Evolutionary conservation across 1,140 invertebrate genomes (phyloP).

Genomic region (Drosophila pandora): DNA sequence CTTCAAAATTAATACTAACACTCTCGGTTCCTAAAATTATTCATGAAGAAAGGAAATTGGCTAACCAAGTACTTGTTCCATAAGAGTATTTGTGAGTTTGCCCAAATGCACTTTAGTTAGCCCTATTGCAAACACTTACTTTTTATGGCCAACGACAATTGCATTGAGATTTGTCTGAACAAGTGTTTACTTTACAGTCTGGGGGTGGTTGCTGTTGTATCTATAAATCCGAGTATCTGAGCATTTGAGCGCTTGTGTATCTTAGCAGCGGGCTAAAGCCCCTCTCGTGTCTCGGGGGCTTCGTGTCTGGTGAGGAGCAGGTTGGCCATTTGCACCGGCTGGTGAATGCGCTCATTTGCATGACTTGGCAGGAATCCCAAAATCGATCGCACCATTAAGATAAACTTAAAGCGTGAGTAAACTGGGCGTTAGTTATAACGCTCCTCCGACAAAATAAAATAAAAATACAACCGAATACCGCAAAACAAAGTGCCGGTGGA

Average conservation of each 20-base stretch:
- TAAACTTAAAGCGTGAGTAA: conserved; percentile 59
- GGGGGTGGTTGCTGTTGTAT: conserved; percentile 15
- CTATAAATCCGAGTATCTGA: conserved; percentile 7
- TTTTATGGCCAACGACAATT: conserved; percentile 31
- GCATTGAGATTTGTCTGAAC: conserved; percentile 30
- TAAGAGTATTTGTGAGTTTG: neutral
- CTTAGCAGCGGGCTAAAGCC: neutral
- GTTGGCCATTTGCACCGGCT: conserved; percentile 27
- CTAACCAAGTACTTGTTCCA: neutral
- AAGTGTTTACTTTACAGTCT: conserved; percentile 35
- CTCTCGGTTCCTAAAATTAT: neutral
- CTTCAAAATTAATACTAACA: neutral
- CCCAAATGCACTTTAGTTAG: neutral
- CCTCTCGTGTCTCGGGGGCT: neutral
- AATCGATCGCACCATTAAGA: conserved; percentile 37
- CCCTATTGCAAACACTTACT: conserved; percentile 1
- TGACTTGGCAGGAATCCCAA: conserved; percentile 63
- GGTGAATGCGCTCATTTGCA: conserved; percentile 66
- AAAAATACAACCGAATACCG: conserved; percentile 14
- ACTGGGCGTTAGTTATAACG: conserved; percentile 27
- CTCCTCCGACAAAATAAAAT: conserved; percentile 2
- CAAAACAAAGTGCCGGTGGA: conserved; percentile 26
- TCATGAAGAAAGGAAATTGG: neutral
- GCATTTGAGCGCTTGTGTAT: neutral
- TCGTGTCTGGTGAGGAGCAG: conserved; percentile 15